Evolutionary conservation across 2,888 invertebrate genomes (phyloP).

Genomic region (Phyllotreta striolata): DNA sequence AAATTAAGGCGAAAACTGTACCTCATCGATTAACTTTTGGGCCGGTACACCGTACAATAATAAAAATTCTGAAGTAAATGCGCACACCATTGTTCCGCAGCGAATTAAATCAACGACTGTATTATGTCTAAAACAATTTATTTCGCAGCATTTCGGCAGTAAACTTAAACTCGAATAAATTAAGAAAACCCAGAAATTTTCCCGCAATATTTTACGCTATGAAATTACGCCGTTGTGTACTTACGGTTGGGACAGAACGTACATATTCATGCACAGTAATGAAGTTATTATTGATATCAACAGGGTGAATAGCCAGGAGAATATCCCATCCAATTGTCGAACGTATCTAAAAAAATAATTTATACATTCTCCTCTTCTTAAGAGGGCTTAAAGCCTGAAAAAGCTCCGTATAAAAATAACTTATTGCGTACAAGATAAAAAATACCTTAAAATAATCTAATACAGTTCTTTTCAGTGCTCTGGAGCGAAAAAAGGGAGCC

Average conservation of each 20-base stretch:
- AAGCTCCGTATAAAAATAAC: too few species aligned
- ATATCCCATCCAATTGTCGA: constrained; percentile 32
- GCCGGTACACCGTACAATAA: constrained; percentile 39
- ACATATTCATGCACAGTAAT: constrained; percentile 40
- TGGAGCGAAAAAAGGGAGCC: too few species aligned
- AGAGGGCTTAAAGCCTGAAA: too few species aligned
- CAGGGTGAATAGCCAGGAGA: constrained; percentile 31
- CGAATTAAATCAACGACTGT: constrained; percentile 36
- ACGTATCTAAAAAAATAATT: constrained; percentile 31
- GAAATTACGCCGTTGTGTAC: constrained; percentile 18
- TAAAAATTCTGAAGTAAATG: constrained; percentile 38
- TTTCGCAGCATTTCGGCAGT: too few species aligned
- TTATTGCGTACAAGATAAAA: too few species aligned
- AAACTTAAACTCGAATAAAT: too few species aligned
- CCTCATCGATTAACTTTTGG: constrained; percentile 38
- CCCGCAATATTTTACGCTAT: neutral
- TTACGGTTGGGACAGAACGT: constrained; percentile 38
- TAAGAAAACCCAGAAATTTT: too few species aligned
- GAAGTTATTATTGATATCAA: constrained; percentile 36
- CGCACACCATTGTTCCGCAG: constrained; percentile 38
- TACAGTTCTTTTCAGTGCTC: neutral
- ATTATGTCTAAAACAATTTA: constrained; percentile 31
- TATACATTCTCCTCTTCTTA: too few species aligned
- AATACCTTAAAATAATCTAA: constrained; percentile 1
- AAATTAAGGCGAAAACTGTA: neutral